Base-by-base conservation (phyloP, 1,140 invertebrate species). In the Oppia nitens region DNA sequence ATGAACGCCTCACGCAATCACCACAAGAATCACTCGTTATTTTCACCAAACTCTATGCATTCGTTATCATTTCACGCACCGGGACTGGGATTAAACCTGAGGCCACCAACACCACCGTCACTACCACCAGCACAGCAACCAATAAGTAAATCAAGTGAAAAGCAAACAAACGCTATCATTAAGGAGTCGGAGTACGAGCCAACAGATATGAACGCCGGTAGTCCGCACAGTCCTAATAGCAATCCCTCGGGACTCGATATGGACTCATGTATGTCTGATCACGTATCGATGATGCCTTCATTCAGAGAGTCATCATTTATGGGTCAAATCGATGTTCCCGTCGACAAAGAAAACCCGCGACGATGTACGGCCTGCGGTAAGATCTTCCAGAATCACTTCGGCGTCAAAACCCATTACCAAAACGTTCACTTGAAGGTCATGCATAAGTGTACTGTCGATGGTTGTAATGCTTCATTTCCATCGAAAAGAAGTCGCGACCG, bases 381-480 rank as follows among this genome's bases (percentile, higher is more conserved):
- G 71, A 79, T 87, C 64, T 95, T 95, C 72, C 87, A 90, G 69
- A 95, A 93, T 67, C 84, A 90, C 67, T 95, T 93, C 67, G 84
- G 85, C n/a, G 82, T 94, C 0, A 94, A 93, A 72, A 89, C 86
- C 0, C 92, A 96, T 68, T 95, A 91, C 72, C 89, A 92, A 74
- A 94, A 89, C 71, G 86, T 91, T 0, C 93, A 96, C 74, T 78
- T 95, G 47, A 95, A 95, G 72, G 71, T 95, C 59, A 92, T 94
- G 83, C 91, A 96, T 72, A 88, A 87, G 67, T 97, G 93, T 73
- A 90, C 83, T 61, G 84, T 95, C 2, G 88, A 93, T 61, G 91
- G 92, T n/a, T 96, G 92, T 69, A 89, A 88, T 70, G 90, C 90
- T 0, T 83, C 87, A 0, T 97, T 96, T 68, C 87, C 88, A n/a